Conservation (phyloP, 2,113 vertebrate genomes). For the Scortum barcoo region DNA sequence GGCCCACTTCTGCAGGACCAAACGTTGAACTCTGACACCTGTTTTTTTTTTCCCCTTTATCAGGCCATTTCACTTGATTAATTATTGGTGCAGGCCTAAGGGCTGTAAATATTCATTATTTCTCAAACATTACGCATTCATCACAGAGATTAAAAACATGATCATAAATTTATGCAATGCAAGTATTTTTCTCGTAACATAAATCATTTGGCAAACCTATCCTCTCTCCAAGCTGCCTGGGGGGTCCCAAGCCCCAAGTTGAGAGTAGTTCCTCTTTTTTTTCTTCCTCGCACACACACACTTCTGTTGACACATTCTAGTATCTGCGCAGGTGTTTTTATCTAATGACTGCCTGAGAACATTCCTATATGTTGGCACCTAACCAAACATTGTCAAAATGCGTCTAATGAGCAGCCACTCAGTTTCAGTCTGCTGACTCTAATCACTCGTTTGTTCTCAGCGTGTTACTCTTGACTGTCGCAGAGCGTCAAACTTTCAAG, state of each 20-base stretch:
- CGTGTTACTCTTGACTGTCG: constrained; percentile 56
- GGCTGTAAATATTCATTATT: constrained; percentile 36
- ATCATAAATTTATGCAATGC: constrained; percentile 24
- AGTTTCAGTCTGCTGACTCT: constrained; percentile 53
- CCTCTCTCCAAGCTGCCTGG: constrained; percentile 11
- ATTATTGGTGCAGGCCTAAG: not conserved
- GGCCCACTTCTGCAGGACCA: constrained; percentile 16
- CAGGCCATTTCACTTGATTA: constrained; percentile 3
- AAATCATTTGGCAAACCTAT: constrained; percentile 26
- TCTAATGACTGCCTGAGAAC: constrained; percentile 49
- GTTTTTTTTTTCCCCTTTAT: constrained; percentile 13
- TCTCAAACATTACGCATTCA: constrained; percentile 35
- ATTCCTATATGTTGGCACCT: constrained; percentile 34
- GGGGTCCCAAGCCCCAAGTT: constrained; percentile 1
- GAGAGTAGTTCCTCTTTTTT: not conserved
- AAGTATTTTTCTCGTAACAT: constrained; percentile 12
- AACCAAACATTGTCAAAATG: constrained; percentile 46
- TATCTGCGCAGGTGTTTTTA: constrained; percentile 58
- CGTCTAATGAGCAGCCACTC: constrained; percentile 59
- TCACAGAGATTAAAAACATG: constrained; percentile 42
- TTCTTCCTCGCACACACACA: constrained; percentile 16
- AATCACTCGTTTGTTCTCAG: constrained; percentile 59
- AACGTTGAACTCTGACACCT: constrained; percentile 13
- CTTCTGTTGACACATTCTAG: constrained; percentile 24
- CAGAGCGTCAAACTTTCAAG: constrained; percentile 30